Conservation (phyloP, 2,113 vertebrate genomes). For the Polypterus bichir region DNA sequence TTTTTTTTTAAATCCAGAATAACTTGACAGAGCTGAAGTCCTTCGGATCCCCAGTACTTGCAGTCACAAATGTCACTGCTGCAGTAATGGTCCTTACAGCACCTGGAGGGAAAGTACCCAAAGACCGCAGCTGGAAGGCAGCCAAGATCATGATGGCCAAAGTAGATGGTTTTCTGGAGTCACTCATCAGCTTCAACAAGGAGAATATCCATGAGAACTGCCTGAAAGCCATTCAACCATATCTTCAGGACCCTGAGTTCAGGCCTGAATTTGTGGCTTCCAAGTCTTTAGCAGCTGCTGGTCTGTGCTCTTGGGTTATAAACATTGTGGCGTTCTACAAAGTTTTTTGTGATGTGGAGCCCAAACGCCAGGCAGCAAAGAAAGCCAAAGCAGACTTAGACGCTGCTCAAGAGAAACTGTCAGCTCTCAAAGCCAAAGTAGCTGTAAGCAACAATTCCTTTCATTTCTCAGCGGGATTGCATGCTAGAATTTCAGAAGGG, state of each 20-base stretch:
- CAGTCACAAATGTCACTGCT: conserved; percentile 78
- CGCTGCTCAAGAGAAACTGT: conserved; percentile 75
- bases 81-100: conserved; percentile 84
- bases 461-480: rapidly evolving
- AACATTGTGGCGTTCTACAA: conserved; percentile 76
- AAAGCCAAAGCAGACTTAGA: conserved; percentile 72
- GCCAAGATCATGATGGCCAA: conserved; percentile 75
- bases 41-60: conserved; percentile 70
- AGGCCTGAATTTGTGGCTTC: conserved; percentile 68
- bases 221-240: conserved; percentile 76
- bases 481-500: rapidly evolving
- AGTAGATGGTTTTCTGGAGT: conserved; percentile 78
- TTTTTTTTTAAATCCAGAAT: conserved; percentile 44
- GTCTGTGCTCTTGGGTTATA: conserved; percentile 93
- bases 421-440: conserved; percentile 72
- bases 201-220: conserved; percentile 84
- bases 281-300: conserved; percentile 71
- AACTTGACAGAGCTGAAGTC: conserved; percentile 90
- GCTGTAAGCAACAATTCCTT: conserved; percentile 51
- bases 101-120: conserved; percentile 66
- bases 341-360: conserved; percentile 82
- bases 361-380: conserved; percentile 73
- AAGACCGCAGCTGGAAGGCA: conserved; percentile 89
- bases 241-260: conserved; percentile 77
- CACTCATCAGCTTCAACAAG: conserved; percentile 75